Evolutionary conservation across 1,140 invertebrate genomes (phyloP).

Genomic region (Drosophila albomicans): DNA sequence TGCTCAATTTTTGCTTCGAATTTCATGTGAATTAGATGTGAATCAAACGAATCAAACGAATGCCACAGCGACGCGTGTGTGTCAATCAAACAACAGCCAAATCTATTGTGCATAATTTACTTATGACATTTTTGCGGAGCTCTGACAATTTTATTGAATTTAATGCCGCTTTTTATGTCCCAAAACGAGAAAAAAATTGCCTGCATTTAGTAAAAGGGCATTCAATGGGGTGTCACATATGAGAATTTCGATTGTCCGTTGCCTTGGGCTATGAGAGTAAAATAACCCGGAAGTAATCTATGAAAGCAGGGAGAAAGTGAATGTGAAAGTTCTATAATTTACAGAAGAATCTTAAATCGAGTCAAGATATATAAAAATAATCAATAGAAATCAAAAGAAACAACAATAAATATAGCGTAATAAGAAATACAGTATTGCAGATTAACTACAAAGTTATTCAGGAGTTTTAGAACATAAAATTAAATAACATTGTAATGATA

Average conservation of each 20-base stretch:
- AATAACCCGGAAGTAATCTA: background rate
- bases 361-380: background rate
- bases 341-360: background rate
- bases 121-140: constrained; percentile 63
- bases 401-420: too few relatives aligned
- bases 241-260: background rate
- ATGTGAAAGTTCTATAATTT: background rate
- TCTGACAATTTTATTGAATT: constrained; percentile 72
- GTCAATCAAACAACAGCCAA: constrained; percentile 65
- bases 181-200: background rate
- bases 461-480: too few relatives aligned
- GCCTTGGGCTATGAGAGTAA: background rate
- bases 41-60: constrained; percentile 67
- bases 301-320: too few relatives aligned
- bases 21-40: constrained; percentile 57
- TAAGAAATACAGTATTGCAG: too few relatives aligned
- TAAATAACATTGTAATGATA: too few relatives aligned
- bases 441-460: too few relatives aligned
- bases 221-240: background rate
- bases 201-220: background rate
- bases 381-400: too few relatives aligned
- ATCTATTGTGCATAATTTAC: constrained; percentile 80
- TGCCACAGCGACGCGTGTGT: constrained; percentile 69
- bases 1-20: constrained; percentile 47
- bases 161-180: constrained; percentile 16